Evolutionary conservation across 1,140 invertebrate species (phyloP).

Genomic region (honey bee (Apis mellifera)): Amel_HAv3.1 CM009935.2:7333001-7333500

Average conservation of each 20-base stretch:
- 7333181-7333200: too few relatives aligned
- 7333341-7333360: neutral
- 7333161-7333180: too few relatives aligned
- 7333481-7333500: neutral
- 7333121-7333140: neutral
- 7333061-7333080: neutral
- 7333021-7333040: neutral
- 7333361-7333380: neutral
- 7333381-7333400: neutral
- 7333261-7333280: too few relatives aligned
- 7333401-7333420: neutral
- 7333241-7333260: too few relatives aligned
- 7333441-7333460: neutral
- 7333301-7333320: neutral
- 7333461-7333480: neutral
- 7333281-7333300: neutral
- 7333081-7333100: neutral
- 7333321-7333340: neutral
- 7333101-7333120: neutral
- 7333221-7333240: too few relatives aligned
- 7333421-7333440: constrained; percentile 6
- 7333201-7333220: too few relatives aligned
- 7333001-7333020: too few relatives aligned
- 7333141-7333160: too few relatives aligned
- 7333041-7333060: neutral